Percentiles rank a stretch among this genome's conserved stretches.
These are phyloP conservation scores for Manis javanica DNA, from an alignment of 2,797 vertebrate genomes.

Conservation along the genomic window DNA sequence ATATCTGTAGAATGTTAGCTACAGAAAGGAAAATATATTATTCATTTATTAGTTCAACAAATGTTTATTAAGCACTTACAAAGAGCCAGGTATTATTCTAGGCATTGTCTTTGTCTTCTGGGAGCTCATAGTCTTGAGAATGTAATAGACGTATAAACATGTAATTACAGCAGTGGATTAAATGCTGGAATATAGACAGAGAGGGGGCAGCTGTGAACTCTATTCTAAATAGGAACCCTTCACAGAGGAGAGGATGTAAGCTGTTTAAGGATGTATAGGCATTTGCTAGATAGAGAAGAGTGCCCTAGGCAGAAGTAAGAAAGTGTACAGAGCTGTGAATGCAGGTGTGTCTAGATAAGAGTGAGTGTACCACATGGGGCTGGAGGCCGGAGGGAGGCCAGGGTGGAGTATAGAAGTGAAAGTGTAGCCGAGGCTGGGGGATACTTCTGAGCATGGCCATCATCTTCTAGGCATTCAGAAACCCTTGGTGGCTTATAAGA, in stretches of 20 bases:
- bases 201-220: not conserved
- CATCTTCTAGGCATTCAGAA: not conserved
- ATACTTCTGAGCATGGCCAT: not conserved
- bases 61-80: not conserved
- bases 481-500: not conserved
- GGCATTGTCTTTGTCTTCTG: not conserved
- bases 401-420: not conserved
- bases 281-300: not conserved
- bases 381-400: rapidly evolving
- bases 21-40: not conserved
- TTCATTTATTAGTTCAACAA: not conserved
- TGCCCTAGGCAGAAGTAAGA: not conserved
- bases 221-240: not conserved
- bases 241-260: not conserved
- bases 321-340: not conserved
- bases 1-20: not conserved
- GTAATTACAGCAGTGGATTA: not conserved
- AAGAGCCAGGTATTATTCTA: not conserved
- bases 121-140: not conserved
- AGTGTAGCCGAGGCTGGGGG: not conserved
- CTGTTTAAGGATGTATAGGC: not conserved
- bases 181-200: not conserved
- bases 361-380: rapidly evolving
- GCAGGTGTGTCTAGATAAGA: not conserved
- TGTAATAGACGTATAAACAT: not conserved